These are phyloP conservation scores for Drosophila carrolli DNA, from an alignment of 1,140 invertebrate genomes.

Conservation along the genomic window DNA sequence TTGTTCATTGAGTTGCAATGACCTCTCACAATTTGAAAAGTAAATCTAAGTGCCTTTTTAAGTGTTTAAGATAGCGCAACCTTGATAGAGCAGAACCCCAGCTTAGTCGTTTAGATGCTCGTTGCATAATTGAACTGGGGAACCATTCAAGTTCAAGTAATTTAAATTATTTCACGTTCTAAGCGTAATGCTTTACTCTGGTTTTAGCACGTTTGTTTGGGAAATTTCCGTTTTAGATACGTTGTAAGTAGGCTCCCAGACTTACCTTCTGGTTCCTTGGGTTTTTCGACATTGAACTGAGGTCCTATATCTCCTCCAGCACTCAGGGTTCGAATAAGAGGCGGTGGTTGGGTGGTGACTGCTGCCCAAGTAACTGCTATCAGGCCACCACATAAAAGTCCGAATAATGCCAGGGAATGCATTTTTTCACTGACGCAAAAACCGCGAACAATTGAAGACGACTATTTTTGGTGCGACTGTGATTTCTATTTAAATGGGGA, in stretches of 20 bases:
- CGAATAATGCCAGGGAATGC: slow-evolving; percentile 40
- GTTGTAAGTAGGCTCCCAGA: not conserved
- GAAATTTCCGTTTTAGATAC: not conserved
- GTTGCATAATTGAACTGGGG: slow-evolving; percentile 51
- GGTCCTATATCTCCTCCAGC: slow-evolving; percentile 68
- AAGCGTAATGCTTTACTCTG: slow-evolving; percentile 18
- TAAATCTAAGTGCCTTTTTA: not conserved
- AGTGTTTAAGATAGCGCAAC: not conserved
- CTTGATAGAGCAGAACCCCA: not conserved
- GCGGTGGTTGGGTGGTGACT: slow-evolving; percentile 58
- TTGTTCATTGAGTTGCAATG: not conserved
- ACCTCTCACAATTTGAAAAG: not conserved
- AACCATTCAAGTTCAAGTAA: slow-evolving; percentile 40
- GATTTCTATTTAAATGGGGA: slow-evolving; percentile 14
- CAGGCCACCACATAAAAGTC: slow-evolving; percentile 12
- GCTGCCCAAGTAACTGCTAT: slow-evolving; percentile 37
- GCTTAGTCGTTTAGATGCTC: not conserved
- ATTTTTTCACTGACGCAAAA: slow-evolving; percentile 22
- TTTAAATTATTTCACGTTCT: slow-evolving; percentile 57
- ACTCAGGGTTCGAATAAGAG: slow-evolving; percentile 64
- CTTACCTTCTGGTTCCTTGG: slow-evolving; percentile 56
- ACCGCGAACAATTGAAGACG: slow-evolving; percentile 1
- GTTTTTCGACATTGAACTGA: slow-evolving; percentile 44
- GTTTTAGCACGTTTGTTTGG: slow-evolving; percentile 15
- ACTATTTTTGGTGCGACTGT: not conserved